Evolutionary conservation across 2,113 vertebrate genomes (phyloP).

Genomic region (Scolopax mira): DNA sequence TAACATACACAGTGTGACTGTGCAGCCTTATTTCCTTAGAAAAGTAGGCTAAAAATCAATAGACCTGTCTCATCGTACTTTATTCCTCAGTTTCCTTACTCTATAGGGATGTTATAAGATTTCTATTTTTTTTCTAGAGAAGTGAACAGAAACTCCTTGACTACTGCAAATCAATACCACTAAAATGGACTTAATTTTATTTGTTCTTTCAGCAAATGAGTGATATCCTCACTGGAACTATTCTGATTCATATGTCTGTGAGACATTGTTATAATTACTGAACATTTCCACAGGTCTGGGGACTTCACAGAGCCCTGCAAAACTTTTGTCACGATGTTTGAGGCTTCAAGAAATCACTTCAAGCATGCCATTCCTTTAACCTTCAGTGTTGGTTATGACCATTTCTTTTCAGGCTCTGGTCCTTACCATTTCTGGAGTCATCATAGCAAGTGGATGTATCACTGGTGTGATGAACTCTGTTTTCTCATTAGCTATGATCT

Average conservation of each 20-base stretch:
- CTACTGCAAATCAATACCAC: not conserved
- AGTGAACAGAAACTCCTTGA: not conserved
- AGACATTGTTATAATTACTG: not conserved
- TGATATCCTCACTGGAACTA: not conserved
- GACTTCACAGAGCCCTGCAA: not conserved
- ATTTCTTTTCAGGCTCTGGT: not conserved
- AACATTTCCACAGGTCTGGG: not conserved
- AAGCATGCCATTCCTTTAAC: not conserved
- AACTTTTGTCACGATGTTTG: not conserved
- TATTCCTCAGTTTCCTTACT: not conserved
- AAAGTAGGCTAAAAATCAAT: not conserved
- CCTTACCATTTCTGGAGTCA: not conserved
- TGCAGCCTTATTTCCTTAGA: not conserved
- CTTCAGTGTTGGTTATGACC: not conserved
- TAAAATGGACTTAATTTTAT: not conserved
- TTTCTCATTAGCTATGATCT: not conserved
- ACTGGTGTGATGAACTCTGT: not conserved
- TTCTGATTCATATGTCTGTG: not conserved
- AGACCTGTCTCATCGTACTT: not conserved
- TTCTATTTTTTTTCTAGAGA: not conserved
- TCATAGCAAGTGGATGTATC: not conserved
- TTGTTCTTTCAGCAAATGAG: slow-evolving; percentile 2
- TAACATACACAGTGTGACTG: not conserved
- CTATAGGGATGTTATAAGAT: not conserved
- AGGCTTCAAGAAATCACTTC: not conserved